A percentile compares a stretch with the other conserved stretches of the same genome.
These are phyloP conservation scores for Mylabris phalerata DNA, from an alignment of 1,140 invertebrate species.

Conservation along the genomic window DNA sequence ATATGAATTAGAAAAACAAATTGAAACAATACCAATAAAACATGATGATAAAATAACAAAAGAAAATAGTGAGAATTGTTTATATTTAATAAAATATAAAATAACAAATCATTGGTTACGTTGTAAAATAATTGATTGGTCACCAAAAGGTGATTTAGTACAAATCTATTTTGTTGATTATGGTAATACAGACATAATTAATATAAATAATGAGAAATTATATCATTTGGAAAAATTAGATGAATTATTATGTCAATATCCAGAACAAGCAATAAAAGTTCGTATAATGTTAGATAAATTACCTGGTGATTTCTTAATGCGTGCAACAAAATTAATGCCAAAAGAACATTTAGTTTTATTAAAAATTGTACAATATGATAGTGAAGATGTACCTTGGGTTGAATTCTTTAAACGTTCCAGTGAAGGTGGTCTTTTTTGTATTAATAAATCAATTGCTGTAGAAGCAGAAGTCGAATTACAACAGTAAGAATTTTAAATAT, in stretches of 20 bases:
- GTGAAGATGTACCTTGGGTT: slow-evolving; percentile 41
- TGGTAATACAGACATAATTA: slow-evolving; percentile 40
- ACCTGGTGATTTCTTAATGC: slow-evolving; percentile 43
- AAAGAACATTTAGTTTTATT: slow-evolving; percentile 42
- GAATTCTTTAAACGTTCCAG: slow-evolving; percentile 55
- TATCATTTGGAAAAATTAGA: slow-evolving; percentile 40
- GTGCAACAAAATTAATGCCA: slow-evolving; percentile 44
- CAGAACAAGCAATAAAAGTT: slow-evolving; percentile 47
- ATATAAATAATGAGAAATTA: slow-evolving; percentile 30
- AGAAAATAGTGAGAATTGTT: slow-evolving; percentile 21
- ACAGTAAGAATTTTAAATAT: slow-evolving; percentile 18
- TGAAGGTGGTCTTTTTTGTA: slow-evolving; percentile 51
- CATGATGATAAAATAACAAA: slow-evolving; percentile 6
- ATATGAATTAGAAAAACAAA: slow-evolving; percentile 27
- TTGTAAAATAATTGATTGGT: slow-evolving; percentile 34
- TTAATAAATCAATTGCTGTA: slow-evolving; percentile 52
- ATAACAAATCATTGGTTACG: slow-evolving; percentile 38
- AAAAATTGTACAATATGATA: slow-evolving; percentile 35
- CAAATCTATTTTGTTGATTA: slow-evolving; percentile 44
- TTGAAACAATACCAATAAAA: slow-evolving; percentile 19
- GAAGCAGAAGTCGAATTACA: slow-evolving; percentile 34
- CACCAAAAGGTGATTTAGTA: slow-evolving; percentile 24
- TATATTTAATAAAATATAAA: slow-evolving; percentile 41
- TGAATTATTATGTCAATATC: slow-evolving; percentile 37
- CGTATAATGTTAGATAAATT: slow-evolving; percentile 45